Evolutionary conservation across 2,888 invertebrate species (phyloP), one percentile per base, ranked within the genome.

Genomic region (Scaptomyza reducta): DNA sequence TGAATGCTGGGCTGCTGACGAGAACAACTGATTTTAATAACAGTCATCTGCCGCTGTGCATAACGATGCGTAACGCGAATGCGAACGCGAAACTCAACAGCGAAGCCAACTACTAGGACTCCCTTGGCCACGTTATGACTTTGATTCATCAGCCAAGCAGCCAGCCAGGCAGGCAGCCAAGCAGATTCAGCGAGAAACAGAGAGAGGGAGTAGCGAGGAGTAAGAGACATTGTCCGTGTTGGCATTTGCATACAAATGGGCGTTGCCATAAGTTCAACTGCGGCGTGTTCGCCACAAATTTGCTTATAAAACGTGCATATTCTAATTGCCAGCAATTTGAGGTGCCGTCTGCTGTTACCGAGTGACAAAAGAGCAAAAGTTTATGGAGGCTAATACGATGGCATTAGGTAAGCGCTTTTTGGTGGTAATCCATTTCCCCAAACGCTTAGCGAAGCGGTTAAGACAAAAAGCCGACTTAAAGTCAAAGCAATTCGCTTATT

Each of bases 231-330:
- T 84, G 88, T 73, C 87, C 63, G 79, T 64, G 71, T 47, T 25
- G 51, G 56, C 60, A 87, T 90, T 90, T 90, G 87, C 89, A 89
- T 90, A 90, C 79, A 90, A 90, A 90, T 90, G 90, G 90, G 84
- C 87, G 90, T 81, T 79, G 85, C 75, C 90, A 88, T 84, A 87
- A 88, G 89, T 89, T 82, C 64, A 61, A 40, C 40, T 40, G 67
- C 51, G 67, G 77, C 81, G 58, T 70, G 57, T 74, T 4, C 57
- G 58, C 70, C 62, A 54, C 70, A 84, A 40, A 89, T 87, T 87
- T 88, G 83, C 81, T 76, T 82, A 63, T 80, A 76, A 85, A 88
- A 81, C 73, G 88, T 70, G 74, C 74, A 78, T 74, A 82, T 87
- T 89, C 88, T 84, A 84, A 84, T 84, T 89, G 83, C 89, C 73